Percentiles rank a stretch among this genome's conserved stretches.
Conservation (phyloP, 2,797 vertebrate species). For the Malurus splendens region DNA sequence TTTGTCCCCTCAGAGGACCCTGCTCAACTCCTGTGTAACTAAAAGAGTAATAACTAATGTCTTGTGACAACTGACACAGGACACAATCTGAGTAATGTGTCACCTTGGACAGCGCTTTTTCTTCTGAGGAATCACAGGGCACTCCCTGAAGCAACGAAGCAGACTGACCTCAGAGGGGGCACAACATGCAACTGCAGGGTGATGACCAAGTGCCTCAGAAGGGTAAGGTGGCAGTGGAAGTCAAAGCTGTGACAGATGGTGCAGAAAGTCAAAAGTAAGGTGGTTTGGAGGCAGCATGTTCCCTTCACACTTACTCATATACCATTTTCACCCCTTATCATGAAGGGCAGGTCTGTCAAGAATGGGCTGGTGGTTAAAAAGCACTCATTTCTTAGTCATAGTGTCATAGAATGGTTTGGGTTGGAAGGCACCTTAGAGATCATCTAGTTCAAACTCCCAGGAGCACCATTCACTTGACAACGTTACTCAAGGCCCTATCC, state of each 20-base stretch:
- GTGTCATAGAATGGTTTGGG: not conserved
- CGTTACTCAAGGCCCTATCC: not conserved
- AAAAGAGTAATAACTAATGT: not conserved
- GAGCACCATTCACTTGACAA: not conserved
- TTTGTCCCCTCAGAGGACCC: not conserved
- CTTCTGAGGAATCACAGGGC: not conserved
- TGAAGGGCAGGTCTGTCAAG: not conserved
- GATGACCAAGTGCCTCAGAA: not conserved
- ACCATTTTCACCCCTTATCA: not conserved
- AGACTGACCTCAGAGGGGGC: not conserved
- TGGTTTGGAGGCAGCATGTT: not conserved
- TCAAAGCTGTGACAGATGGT: not conserved
- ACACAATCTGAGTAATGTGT: not conserved
- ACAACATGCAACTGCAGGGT: not conserved
- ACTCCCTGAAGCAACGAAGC: not conserved
- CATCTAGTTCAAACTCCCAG: not conserved
- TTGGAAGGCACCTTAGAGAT: not conserved
- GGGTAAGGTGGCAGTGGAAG: not conserved
- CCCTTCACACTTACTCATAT: not conserved
- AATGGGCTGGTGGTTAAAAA: not conserved
- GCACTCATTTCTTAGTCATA: not conserved
- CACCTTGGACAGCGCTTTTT: not conserved
- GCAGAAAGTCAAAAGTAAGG: not conserved
- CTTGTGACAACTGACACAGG: not conserved
- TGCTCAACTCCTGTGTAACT: slow-evolving; percentile 1